Conservation (phyloP, 23 tunicate species). For the Halocynthia aurantium region DNA sequence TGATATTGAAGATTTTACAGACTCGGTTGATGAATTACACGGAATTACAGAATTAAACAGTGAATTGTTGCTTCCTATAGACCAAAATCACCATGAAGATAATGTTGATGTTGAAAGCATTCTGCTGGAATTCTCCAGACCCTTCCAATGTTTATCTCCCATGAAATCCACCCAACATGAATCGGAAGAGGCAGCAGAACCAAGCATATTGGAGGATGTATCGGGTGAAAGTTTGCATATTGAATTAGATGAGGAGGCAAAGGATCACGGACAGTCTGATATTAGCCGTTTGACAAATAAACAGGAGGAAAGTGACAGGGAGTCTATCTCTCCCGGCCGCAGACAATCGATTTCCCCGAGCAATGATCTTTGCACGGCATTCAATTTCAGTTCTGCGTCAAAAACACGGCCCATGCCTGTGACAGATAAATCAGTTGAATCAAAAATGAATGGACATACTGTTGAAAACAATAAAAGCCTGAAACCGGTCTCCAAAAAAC, state of each 20-base stretch:
- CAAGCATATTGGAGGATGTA: background rate
- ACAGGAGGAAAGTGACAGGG: background rate
- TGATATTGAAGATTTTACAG: too few species aligned
- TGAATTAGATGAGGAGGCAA: background rate
- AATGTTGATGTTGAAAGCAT: too few species aligned
- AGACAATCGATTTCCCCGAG: conserved; percentile 64
- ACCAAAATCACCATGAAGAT: too few species aligned
- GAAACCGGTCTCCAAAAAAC: too few species aligned
- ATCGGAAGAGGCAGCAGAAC: background rate
- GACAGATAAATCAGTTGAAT: background rate
- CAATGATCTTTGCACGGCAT: conserved; percentile 65
- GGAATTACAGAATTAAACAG: too few species aligned
- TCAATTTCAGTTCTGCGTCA: conserved; percentile 30
- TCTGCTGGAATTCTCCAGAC: too few species aligned
- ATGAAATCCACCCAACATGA: too few species aligned
- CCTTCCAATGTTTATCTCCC: too few species aligned
- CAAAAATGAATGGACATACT: too few species aligned
- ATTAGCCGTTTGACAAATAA: background rate
- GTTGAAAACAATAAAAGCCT: too few species aligned
- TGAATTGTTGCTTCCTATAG: too few species aligned
- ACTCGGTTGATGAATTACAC: too few species aligned
- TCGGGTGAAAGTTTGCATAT: background rate
- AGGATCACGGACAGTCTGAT: background rate
- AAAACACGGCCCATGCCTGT: background rate
- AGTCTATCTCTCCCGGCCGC: background rate